Evolutionary conservation across 2,113 vertebrate species (phyloP), one percentile per base, ranked within the genome.

Genomic region (Mormyrus iriodes): DNA sequence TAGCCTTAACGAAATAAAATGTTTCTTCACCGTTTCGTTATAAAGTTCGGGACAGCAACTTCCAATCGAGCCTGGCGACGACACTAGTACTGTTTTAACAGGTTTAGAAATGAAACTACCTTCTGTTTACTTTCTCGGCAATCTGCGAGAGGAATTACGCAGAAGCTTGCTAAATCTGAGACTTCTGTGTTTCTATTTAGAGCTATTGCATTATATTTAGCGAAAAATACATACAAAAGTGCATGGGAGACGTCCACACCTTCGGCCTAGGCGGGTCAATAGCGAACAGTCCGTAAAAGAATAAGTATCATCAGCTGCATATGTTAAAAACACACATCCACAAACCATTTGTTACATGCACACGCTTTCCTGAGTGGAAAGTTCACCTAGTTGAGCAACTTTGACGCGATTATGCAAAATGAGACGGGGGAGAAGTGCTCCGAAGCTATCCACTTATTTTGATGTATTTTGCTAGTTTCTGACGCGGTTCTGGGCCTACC

Each of bases 401-500:
- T 86, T 42, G 49, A 15, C 19, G 10, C 31, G 10, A 39, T 44
- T 27, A 24, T 53, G 19, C 24, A 51, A 76, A 89, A 73, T 53
- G 35, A 2, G 4, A n/a, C 5, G 61, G 9, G 49, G 21, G n/a
- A n/a, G 24, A 55, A 53, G 19, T 17, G 31, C 89, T 9, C 31
- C 48, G 55, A 51, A 31, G 83, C 8, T 42, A 39, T 76, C 19
- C 87, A 90, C 92, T 93, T 92, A 92, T 92, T 91, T 92, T 90
- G 91, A 93, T 93, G 92, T 92, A 87, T 90, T 87, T 87, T 79
- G 89, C 49, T 49, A 76, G 85, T 87, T 83, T 90, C 88, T 91
- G 93, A 93, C 88, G 95, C 93, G 93, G 93, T 94, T 90, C 94
- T 93, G 93, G 96, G 96, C 95, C 96, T 95, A 94, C 94, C 44